phyloP scores from a whole-genome alignment of 2,113 vertebrate species.

The Sturnus vulgaris region DNA sequence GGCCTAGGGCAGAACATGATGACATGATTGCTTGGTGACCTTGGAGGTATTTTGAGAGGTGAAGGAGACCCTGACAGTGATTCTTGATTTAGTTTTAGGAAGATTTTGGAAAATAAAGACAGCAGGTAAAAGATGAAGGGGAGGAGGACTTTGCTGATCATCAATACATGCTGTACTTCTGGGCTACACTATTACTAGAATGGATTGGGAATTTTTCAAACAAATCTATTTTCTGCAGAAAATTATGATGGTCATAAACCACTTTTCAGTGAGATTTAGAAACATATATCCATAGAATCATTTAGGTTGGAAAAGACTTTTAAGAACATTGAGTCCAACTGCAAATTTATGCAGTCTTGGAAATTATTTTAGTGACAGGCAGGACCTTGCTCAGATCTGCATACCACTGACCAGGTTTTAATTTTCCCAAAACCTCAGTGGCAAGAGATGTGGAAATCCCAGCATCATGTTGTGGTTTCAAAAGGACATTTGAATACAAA shows the following conservation, averaged over 20 bases:
- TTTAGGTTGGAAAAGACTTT: background rate
- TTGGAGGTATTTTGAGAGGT: background rate
- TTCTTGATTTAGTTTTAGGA: background rate
- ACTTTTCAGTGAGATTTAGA: background rate
- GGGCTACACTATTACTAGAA: background rate
- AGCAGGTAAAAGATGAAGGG: background rate
- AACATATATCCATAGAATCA: background rate
- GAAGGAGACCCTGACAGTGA: background rate
- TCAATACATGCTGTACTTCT: rapidly evolving
- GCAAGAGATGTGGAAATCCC: background rate
- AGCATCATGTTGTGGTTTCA: background rate
- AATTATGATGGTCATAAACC: background rate
- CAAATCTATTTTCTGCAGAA: background rate
- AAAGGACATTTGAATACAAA: background rate
- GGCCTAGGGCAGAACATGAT: background rate
- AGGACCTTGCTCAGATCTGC: background rate
- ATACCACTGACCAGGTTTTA: background rate
- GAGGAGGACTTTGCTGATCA: background rate
- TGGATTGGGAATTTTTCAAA: background rate
- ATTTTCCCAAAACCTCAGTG: background rate
- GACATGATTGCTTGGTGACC: background rate
- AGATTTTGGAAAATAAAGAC: background rate
- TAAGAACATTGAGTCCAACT: background rate
- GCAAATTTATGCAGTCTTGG: background rate
- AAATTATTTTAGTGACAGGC: background rate